phyloP scores from a whole-genome alignment of 37 sponge, comb jelly and placozoan genomes.

The Ephydatia muelleri region DNA sequence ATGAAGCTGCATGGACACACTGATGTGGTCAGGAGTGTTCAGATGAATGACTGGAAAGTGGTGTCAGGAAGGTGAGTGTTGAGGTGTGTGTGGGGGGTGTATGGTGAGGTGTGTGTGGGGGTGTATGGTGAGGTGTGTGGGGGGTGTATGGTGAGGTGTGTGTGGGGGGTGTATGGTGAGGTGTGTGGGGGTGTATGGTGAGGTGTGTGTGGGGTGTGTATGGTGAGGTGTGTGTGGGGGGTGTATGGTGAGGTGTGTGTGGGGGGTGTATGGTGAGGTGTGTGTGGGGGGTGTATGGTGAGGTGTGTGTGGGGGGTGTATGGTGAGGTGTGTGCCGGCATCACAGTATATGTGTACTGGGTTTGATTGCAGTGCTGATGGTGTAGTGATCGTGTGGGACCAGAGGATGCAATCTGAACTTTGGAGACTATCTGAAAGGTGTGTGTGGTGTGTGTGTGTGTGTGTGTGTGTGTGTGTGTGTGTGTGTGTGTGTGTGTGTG shows the following conservation, averaged over 20 bases:
- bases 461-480: too few relatives aligned
- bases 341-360: too few relatives aligned
- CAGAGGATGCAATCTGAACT: constrained; percentile 51
- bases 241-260: too few relatives aligned
- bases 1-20: constrained; percentile 54
- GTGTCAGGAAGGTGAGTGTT: constrained; percentile 70
- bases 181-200: too few relatives aligned
- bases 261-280: too few relatives aligned
- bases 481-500: not conserved
- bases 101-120: not conserved
- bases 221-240: too few relatives aligned
- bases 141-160: not conserved
- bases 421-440: constrained; percentile 73
- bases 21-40: constrained; percentile 39
- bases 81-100: not conserved
- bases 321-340: too few relatives aligned
- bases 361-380: constrained; percentile 45
- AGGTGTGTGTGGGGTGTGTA: too few relatives aligned
- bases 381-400: constrained; percentile 69
- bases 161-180: not conserved
- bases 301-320: not conserved
- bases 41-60: constrained; percentile 86
- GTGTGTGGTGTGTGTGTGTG: too few relatives aligned
- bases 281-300: too few relatives aligned
- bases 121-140: not conserved